These are phyloP conservation scores for Prorops nasuta DNA, from an alignment of 1,140 invertebrate species.

Conservation along the genomic window DNA sequence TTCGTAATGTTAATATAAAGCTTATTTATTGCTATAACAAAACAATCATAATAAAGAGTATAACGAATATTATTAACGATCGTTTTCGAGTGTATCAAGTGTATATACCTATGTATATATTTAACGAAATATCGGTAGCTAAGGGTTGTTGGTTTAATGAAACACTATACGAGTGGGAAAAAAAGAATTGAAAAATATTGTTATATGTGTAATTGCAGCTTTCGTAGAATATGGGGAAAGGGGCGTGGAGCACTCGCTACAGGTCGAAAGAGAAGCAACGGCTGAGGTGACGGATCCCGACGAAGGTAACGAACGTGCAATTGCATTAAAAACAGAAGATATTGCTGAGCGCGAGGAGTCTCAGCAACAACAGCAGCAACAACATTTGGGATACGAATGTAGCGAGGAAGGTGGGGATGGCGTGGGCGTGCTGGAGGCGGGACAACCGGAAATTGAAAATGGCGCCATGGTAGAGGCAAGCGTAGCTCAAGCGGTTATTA, in stretches of 20 bases:
- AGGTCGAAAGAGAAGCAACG: neutral
- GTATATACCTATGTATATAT: no score
- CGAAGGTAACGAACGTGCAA: neutral
- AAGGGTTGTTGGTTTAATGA: no score
- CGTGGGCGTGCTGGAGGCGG: slow-evolving; percentile 54
- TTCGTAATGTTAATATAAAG: no score
- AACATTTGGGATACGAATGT: slow-evolving; percentile 32
- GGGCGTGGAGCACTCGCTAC: slow-evolving; percentile 4
- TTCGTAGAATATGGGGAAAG: slow-evolving; percentile 13
- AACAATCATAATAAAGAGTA: no score
- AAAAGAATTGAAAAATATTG: no score
- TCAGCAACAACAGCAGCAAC: slow-evolving; percentile 26
- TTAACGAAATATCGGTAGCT: no score
- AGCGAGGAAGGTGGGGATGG: slow-evolving; percentile 41
- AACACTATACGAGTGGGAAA: no score
- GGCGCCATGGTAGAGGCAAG: slow-evolving; percentile 41
- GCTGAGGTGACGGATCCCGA: neutral
- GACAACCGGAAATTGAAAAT: slow-evolving; percentile 53
- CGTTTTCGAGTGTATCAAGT: no score
- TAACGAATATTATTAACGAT: no score
- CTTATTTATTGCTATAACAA: no score
- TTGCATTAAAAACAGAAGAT: neutral
- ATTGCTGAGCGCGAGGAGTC: neutral
- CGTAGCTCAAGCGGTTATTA: slow-evolving; percentile 25
- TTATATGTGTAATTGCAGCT: no score